Evolutionary conservation across 1,140 invertebrate species (phyloP).

Genomic region (Homarus americanus): DNA sequence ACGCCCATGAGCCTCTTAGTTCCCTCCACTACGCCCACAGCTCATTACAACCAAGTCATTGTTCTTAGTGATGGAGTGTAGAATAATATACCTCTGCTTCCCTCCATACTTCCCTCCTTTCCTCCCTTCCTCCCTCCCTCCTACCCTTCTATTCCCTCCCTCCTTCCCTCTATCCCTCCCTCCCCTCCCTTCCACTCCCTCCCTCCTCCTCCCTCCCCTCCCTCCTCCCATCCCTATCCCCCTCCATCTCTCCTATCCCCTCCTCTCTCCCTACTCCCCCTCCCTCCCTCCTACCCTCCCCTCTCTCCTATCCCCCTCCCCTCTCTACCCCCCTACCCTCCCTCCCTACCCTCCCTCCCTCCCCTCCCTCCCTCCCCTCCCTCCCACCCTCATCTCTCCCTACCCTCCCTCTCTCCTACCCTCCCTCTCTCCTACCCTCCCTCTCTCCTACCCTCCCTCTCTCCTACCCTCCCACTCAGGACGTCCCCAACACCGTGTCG

Average conservation of each 20-base stretch:
- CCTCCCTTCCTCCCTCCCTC: slow-evolving; percentile 7
- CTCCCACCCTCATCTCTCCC: neutral
- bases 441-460: neutral
- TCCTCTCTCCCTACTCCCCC: neutral
- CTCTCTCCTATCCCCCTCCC: neutral
- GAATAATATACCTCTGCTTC: neutral
- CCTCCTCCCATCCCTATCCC: neutral
- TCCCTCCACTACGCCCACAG: neutral
- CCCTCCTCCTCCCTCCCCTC: neutral
- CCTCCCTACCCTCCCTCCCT: too few species aligned
- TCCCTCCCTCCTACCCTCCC: neutral
- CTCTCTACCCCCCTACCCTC: neutral
- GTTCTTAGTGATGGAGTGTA: neutral
- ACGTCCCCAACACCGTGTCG: neutral
- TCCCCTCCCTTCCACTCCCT: neutral
- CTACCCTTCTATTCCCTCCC: slow-evolving; percentile 2
- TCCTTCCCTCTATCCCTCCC: slow-evolving; percentile 11
- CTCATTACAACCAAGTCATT: neutral
- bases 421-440: neutral
- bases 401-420: neutral
- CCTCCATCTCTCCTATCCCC: neutral
- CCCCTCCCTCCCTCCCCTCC: too few species aligned
- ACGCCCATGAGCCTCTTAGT: too few species aligned
- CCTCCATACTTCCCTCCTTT: neutral
- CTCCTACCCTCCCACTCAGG: neutral